These are phyloP conservation scores for Theropithecus gelada DNA, from an alignment of 2,113 vertebrate species.

Conservation along the genomic window DNA sequence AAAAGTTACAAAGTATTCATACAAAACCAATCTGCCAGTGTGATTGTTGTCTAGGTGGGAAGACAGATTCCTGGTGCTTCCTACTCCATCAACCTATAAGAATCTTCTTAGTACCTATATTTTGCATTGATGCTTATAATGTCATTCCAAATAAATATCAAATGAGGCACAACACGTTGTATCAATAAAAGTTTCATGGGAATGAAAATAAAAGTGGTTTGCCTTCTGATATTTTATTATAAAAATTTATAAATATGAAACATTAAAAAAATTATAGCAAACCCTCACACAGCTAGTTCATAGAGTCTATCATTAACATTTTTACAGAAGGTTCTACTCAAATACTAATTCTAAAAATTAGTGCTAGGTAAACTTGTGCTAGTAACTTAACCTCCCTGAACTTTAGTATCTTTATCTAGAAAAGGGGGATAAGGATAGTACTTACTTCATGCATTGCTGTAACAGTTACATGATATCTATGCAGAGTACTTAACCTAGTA, in stretches of 20 bases:
- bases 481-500: background rate
- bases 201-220: conserved; percentile 27
- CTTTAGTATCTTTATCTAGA: background rate
- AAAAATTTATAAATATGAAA: background rate
- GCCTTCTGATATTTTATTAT: background rate
- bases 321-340: background rate
- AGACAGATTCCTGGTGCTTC: background rate
- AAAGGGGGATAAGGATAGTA: background rate
- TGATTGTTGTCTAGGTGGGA: background rate
- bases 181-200: background rate
- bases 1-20: background rate
- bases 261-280: background rate
- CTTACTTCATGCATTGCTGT: background rate
- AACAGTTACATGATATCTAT: background rate
- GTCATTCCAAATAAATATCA: background rate
- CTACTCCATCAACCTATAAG: background rate
- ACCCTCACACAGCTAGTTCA: background rate
- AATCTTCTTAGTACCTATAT: background rate
- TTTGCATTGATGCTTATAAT: background rate
- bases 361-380: background rate
- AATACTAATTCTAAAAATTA: background rate
- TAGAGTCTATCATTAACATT: background rate
- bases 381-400: background rate
- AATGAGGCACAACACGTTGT: background rate
- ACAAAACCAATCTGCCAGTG: background rate